Evolutionary conservation across 2,797 vertebrate genomes (phyloP).

Genomic region (Anguilla obscura): DNA sequence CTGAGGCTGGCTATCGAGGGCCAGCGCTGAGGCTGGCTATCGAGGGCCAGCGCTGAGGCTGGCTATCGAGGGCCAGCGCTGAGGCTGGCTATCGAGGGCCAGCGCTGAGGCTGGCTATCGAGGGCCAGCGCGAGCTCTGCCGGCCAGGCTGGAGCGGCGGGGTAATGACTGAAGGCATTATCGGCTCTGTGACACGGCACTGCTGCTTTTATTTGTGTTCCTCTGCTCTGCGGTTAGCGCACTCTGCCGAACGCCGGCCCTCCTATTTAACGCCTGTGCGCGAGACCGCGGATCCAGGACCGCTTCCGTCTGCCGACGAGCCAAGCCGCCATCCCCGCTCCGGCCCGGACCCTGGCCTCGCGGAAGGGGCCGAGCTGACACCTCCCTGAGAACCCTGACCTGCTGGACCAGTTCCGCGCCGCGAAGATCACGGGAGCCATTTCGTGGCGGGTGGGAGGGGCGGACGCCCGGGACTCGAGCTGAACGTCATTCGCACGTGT

Average conservation of each 20-base stretch:
- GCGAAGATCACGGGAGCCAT: background rate
- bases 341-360: background rate
- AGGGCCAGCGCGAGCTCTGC: background rate
- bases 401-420: background rate
- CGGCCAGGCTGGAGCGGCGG: background rate
- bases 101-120: no score
- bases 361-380: background rate
- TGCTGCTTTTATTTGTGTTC: background rate
- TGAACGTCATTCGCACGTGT: background rate
- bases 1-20: no score
- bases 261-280: background rate
- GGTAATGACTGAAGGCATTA: background rate
- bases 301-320: background rate
- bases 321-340: background rate
- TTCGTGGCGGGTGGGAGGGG: background rate
- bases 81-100: no score
- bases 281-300: background rate
- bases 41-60: no score
- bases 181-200: background rate
- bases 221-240: background rate
- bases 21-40: no score
- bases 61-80: no score
- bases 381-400: background rate
- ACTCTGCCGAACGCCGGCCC: background rate
- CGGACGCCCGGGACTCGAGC: background rate